Evolutionary conservation across 2,888 invertebrate genomes (phyloP), one percentile per base, ranked within the genome.

Genomic region (Coleophora deauratella): DNA sequence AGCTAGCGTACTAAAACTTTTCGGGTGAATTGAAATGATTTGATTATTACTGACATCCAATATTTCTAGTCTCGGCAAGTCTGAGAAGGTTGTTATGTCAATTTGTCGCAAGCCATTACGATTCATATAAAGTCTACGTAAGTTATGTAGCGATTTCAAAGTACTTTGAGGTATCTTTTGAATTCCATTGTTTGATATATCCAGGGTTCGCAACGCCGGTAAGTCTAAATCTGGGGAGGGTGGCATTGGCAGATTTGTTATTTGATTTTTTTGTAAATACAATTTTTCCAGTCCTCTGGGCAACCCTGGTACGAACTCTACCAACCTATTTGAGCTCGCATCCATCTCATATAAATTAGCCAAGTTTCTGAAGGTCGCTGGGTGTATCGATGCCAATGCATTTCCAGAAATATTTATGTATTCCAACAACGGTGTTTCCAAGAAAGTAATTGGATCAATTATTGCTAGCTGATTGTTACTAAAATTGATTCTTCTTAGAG

Each of bases 381-480:
- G 91, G 71, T 93, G 94, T 41, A 95, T 67, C 0, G 88, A 85
- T 8, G 89, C 85, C 14, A 96, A 70, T 11, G 89, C 88, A 62
- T 96, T 96, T 11, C 88, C 85, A 0, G 95, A 94, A 39, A 96
- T 84, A 67, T 96, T 95, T 1, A 95, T 79, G 44, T 92, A 91
- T 67, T 95, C 95, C 41, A 96, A 66, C 39, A 91, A 85, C 1
- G 92, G 89, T 1, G 91, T 91, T 50, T 90, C 89, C 39, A 91
- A 71, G 59, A 95, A 94, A 0, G 92, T 88, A 32, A 91, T 90
- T 0, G 93, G 91, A 52, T 94, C 92, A 38, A 95, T 82, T 11
- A 90, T 81, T 1, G 79, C 86, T 27, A 96, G 70, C 21, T 90
- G 88, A 61, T 96, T 96, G 42, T 89, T 88, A 59, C 93, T 93